A percentile compares a stretch with the other conserved stretches of the same genome.
These are phyloP conservation scores for Pangasius macronema DNA, from an alignment of 2,797 vertebrate genomes.

Conservation along the genomic window DNA sequence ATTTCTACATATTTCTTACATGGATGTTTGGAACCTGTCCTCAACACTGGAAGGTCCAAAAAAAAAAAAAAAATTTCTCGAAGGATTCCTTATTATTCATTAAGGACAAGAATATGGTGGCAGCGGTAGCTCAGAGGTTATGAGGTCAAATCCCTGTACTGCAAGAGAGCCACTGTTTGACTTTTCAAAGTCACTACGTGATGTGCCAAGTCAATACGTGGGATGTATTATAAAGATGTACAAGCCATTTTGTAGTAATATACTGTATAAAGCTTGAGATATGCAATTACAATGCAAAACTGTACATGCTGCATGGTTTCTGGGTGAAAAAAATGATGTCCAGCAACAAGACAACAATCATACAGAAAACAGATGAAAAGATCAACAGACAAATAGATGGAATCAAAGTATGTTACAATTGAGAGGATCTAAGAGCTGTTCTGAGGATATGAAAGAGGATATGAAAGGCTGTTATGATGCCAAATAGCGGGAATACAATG, in stretches of 20 bases:
- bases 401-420: background rate
- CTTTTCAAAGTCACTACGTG: background rate
- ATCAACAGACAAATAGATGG: background rate
- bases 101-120: conserved; percentile 11
- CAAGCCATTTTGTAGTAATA: background rate
- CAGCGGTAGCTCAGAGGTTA: background rate
- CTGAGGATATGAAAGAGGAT: background rate
- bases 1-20: conserved; percentile 47
- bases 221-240: background rate
- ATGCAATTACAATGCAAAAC: background rate
- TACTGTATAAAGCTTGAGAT: background rate
- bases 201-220: background rate
- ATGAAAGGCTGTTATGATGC: background rate
- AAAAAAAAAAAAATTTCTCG: too few species aligned
- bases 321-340: background rate
- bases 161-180: background rate
- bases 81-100: background rate
- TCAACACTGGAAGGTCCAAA: background rate
- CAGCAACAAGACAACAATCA: background rate
- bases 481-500: background rate
- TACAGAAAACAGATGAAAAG: background rate
- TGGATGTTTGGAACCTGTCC: background rate
- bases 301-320: background rate
- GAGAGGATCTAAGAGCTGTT: background rate
- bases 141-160: conserved; percentile 5